Base-by-base conservation (phyloP, 30 jellyfish, hydroid and myxozoan species). In the Morbakka virulenta region DNA sequence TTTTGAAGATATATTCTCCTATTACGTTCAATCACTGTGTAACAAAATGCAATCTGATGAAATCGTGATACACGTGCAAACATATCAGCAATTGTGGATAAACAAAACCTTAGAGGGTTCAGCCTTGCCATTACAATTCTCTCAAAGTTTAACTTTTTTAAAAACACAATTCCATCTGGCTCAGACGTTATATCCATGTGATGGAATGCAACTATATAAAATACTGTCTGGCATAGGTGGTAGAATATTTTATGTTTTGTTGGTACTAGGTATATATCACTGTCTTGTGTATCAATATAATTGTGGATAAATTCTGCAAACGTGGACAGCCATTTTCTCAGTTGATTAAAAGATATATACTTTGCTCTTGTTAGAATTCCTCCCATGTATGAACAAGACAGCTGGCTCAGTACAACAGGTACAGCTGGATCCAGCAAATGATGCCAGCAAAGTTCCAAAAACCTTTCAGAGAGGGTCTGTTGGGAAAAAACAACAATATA, bases 11-110 rank as follows among this genome's bases (percentile, higher is more conserved):
- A 48, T 41, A 79, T 77, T 17, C 97, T 92, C 28, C 73, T 81
- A 74, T 89, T 89, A 13, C 87, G 92, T 51, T 89, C 97, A 25
- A 89, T 89, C n/a, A 82, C 76, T 53, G 95, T 89, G 89, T 89
- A 89, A 76, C 97, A 89, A 62, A 89, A 89, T 71, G 82, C 97
- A 52, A 89, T 62, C 64, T 89, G 95, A 83, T 89, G 83, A 76
- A 71, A 79, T 17, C 97, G 89, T 31, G 97, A 81, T 28, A 89
- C 74, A 35, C 97, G 85, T 27, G 97, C 97, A 64, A 89, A 89
- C 95, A 89, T 81, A 50, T 77, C 89, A 12, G 82, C 97, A 49
- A 89, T 67, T 9, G 97, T 35, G 13, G 85, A 67, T 35, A 87
- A 50, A 71, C 97, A 89, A 53, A 89, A 89, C 64, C 64, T 67